Evolutionary conservation across 2,888 invertebrate species (phyloP).

Genomic region (Drosophila siamana): DNA sequence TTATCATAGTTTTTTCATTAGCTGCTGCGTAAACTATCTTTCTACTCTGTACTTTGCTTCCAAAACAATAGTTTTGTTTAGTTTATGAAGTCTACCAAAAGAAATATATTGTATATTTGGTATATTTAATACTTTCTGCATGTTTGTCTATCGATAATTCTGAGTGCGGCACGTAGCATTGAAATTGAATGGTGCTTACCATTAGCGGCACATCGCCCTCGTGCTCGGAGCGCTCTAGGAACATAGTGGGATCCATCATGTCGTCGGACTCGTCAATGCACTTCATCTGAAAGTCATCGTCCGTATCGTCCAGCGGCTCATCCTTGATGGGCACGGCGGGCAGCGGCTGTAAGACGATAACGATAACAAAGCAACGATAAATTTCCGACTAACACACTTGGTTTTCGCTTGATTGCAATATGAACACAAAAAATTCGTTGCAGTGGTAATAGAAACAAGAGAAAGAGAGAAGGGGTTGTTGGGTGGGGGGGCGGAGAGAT

Average conservation of each 20-base stretch:
- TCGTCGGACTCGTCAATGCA: slow-evolving; percentile 83
- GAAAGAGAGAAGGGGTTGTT: not conserved
- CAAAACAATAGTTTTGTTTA: no score
- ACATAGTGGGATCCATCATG: slow-evolving; percentile 85
- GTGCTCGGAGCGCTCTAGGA: slow-evolving; percentile 84
- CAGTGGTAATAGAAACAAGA: not conserved
- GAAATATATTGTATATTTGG: no score
- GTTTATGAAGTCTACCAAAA: no score
- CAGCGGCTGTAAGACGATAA: slow-evolving; percentile 76
- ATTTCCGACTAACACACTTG: not conserved
- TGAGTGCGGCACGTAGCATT: no score
- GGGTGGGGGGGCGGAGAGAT: not conserved
- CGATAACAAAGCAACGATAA: slow-evolving; percentile 15
- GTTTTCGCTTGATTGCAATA: slow-evolving; percentile 7
- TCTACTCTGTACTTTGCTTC: no score
- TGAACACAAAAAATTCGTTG: slow-evolving; percentile 28
- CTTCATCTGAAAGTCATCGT: slow-evolving; percentile 82
- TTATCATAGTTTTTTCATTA: no score
- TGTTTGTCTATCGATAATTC: no score
- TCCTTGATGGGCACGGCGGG: slow-evolving; percentile 84
- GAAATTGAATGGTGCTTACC: slow-evolving; percentile 62
- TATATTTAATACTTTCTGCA: no score
- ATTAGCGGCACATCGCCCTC: slow-evolving; percentile 82
- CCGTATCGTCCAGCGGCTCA: slow-evolving; percentile 82
- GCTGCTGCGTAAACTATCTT: no score